Evolutionary conservation across 2,888 invertebrate species (phyloP), one percentile per base, ranked within the genome.

Genomic region (Nomada lathburiana): DNA sequence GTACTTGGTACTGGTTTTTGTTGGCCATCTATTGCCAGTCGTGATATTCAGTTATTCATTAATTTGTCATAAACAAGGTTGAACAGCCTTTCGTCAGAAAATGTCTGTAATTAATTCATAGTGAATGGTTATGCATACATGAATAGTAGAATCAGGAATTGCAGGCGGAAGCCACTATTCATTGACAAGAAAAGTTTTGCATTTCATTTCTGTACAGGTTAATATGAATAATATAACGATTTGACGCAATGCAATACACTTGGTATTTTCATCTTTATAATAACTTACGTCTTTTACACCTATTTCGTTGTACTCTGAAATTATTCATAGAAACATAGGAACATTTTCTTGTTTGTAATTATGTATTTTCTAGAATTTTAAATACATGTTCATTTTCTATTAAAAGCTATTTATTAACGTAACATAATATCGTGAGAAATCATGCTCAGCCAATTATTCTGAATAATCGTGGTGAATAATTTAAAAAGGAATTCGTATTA

Each of bases 151-250:
- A 82, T 74, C 80, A 76, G 83, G 85, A 86, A 84, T 80, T 77
- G 69, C 62, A 81, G 85, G 81, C 88, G 88, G 87, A 89, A 88
- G 83, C 79, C 57, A 74, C 73, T 73, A 77, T 83, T 82, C 80
- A 71, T 65, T 67, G 65, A 62, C 69, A 52, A 47, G 70, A 70
- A 70, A 44, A 52, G 13, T 62, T 50, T 63, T 44, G 68, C 50
- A 50, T 57, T 57, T 59, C 64, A 36, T 76, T 50, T 59, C 50
- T 23, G 44, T 42, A 36, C n/a, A 67, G 53, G 53, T 52, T 36
- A 52, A 60, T n/a, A 16, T 26, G 42, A 60, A 52, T 26, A 44
- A 52, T 60, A 44, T 42, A 60, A 44, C 18, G 26, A 60, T 50
- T 36, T 23, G 3, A 16, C 18, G 16, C 16, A 36, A 60, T 16